Percentiles rank a stretch among this genome's conserved stretches.
Evolutionary conservation across 1,140 invertebrate genomes (phyloP).

Genomic region (Drosophila lowei): DNA sequence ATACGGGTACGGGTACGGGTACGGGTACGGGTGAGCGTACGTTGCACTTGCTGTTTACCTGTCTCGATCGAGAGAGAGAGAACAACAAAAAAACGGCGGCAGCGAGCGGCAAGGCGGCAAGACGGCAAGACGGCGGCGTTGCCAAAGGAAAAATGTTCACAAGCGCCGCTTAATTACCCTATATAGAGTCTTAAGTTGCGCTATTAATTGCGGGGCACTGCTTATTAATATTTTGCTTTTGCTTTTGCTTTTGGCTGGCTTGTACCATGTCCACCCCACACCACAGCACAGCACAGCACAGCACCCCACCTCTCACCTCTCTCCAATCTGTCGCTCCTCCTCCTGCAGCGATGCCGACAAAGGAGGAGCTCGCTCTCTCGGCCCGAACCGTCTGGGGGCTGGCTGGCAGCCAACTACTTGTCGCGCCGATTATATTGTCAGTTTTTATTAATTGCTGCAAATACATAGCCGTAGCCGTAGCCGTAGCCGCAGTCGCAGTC

Average conservation of each 20-base stretch:
- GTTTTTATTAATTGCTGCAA: conserved; percentile 82
- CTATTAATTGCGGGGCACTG: conserved; percentile 80
- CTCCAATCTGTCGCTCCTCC: conserved; percentile 1
- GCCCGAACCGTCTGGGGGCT: conserved; percentile 60
- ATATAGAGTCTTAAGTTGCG: conserved; percentile 81
- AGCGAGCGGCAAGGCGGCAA: conserved; percentile 9
- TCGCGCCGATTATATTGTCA: conserved; percentile 80
- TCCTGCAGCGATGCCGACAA: conserved; percentile 62
- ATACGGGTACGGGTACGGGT: conserved; percentile 10
- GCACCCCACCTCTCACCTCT: not conserved
- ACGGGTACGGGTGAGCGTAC: conserved; percentile 31
- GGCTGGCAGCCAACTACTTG: conserved; percentile 80
- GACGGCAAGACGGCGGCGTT: conserved; percentile 64
- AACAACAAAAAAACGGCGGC: conserved; percentile 21
- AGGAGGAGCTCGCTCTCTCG: conserved; percentile 31
- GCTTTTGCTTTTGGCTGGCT: conserved; percentile 20
- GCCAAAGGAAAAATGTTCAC: conserved; percentile 79
- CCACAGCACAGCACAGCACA: not conserved
- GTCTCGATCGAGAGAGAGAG: conserved; percentile 54
- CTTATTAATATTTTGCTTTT: conserved; percentile 79
- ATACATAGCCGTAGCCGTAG: conserved; percentile 48
- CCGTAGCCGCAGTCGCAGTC: not conserved
- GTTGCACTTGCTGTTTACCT: conserved; percentile 77
- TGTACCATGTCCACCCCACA: conserved; percentile 20
- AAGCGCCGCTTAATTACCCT: conserved; percentile 81